Evolutionary conservation across 2,888 invertebrate genomes (phyloP).

Genomic region (Anorthoa munda): DNA sequence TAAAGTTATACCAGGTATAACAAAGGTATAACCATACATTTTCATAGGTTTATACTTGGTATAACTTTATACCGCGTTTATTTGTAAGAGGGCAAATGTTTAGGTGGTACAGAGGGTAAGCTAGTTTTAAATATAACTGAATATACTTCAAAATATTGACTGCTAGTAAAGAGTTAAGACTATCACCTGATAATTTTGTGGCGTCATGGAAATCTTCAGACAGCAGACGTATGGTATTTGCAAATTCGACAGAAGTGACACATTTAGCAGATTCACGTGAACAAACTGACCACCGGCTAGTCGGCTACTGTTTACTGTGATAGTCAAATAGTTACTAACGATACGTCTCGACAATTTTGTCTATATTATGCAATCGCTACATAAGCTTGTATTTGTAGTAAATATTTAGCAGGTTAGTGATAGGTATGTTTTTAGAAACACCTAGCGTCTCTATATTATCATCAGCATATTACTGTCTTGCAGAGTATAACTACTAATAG

Average conservation of each 20-base stretch:
- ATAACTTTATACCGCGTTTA: no score
- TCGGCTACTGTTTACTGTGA: constrained; percentile 37
- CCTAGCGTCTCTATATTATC: no score
- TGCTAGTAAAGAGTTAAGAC: neutral
- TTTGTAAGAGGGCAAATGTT: no score
- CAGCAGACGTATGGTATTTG: constrained; percentile 14
- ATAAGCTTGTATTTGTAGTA: neutral
- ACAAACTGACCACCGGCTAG: constrained; percentile 19
- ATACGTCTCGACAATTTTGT: constrained; percentile 17
- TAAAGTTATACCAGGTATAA: no score
- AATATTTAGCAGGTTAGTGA: neutral
- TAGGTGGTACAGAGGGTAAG: no score
- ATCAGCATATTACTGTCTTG: neutral
- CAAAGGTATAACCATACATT: no score
- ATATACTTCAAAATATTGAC: neutral
- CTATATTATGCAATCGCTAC: constrained; percentile 26
- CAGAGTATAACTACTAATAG: neutral
- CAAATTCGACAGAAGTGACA: constrained; percentile 19
- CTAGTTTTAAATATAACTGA: neutral
- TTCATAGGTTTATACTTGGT: no score
- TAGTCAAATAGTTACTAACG: constrained; percentile 14
- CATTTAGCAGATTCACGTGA: constrained; percentile 36
- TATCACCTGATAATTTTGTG: neutral
- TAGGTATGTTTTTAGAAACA: neutral
- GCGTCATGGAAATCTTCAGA: constrained; percentile 18